A percentile compares a stretch with the other conserved stretches of the same genome.
These are phyloP conservation scores for Terebella lapidaria DNA, from an alignment of 2,888 invertebrate species.

Conservation along the genomic window DNA sequence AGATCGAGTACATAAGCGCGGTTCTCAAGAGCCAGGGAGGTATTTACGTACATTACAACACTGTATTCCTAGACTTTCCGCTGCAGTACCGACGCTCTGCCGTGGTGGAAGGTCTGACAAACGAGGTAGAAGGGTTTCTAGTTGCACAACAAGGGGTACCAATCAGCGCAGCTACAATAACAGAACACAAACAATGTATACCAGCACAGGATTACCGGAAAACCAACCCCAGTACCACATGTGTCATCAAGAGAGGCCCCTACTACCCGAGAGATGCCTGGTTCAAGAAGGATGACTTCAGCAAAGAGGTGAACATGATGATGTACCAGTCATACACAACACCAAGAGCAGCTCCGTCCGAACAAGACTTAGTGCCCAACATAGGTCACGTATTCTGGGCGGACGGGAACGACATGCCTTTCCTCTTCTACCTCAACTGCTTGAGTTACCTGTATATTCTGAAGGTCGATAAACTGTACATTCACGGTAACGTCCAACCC, in stretches of 20 bases:
- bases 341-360: conserved; percentile 14
- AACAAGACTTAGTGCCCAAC: conserved; percentile 28
- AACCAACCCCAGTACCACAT: background rate
- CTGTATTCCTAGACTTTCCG: conserved; percentile 7
- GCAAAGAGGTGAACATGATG: conserved; percentile 19
- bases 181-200: background rate
- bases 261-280: background rate
- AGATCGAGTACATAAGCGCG: background rate
- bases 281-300: conserved; percentile 8
- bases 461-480: conserved; percentile 31
- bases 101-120: background rate
- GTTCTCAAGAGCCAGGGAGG: conserved; percentile 32
- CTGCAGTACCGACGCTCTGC: background rate
- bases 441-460: conserved; percentile 33
- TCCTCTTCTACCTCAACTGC: conserved; percentile 37
- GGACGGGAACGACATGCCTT: conserved; percentile 29
- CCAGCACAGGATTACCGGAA: background rate
- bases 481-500: conserved; percentile 32
- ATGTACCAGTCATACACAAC: conserved; percentile 24
- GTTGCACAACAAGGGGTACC: background rate
- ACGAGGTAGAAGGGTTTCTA: background rate
- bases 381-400: conserved; percentile 41
- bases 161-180: background rate
- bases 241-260: background rate
- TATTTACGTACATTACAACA: conserved; percentile 29